Percentiles rank a stretch among this genome's conserved stretches.
Evolutionary conservation across 2,888 invertebrate species (phyloP).

Genomic region (Augiades crinisus): DNA sequence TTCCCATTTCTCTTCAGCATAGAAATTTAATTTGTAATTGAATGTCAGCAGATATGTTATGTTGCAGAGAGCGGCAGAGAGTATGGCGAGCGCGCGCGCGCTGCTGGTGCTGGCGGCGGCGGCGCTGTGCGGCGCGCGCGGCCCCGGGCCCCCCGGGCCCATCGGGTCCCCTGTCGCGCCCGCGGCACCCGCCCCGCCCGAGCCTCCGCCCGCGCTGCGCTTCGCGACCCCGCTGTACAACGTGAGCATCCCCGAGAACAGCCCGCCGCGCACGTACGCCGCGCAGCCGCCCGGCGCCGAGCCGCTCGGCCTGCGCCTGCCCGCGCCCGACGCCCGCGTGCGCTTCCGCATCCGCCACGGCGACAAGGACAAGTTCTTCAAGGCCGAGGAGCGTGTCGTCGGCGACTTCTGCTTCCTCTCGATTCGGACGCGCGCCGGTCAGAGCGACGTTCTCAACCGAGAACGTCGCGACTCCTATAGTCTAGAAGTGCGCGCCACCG

Average conservation of each 20-base stretch:
- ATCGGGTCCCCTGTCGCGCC: constrained; percentile 23
- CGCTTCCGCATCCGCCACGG: constrained; percentile 94
- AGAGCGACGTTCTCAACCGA: constrained; percentile 94
- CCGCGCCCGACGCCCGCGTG: constrained; percentile 73
- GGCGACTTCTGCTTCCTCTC: constrained; percentile 97
- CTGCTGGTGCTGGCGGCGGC: constrained; percentile 50
- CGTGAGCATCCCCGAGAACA: constrained; percentile 95
- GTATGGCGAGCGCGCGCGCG: constrained; percentile 38
- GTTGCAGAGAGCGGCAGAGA: constrained; percentile 32
- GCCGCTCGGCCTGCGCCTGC: constrained; percentile 88
- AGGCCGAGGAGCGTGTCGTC: constrained; percentile 92
- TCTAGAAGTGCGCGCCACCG: constrained; percentile 86
- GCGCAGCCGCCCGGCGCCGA: constrained; percentile 86
- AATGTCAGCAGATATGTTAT: too few species aligned
- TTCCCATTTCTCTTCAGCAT: too few species aligned
- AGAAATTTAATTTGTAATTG: too few species aligned
- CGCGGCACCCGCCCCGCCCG: constrained; percentile 26
- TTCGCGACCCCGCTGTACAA: constrained; percentile 91
- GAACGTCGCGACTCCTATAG: constrained; percentile 93
- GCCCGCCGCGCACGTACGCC: constrained; percentile 93
- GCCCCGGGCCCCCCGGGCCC: constrained; percentile 47
- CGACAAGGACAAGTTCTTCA: constrained; percentile 95
- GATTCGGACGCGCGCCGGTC: constrained; percentile 93
- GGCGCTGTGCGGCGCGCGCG: constrained; percentile 56
- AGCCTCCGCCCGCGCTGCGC: constrained; percentile 59